Evolutionary conservation across 2,113 vertebrate genomes (phyloP).

Genomic region (Saiga tatarica): DNA sequence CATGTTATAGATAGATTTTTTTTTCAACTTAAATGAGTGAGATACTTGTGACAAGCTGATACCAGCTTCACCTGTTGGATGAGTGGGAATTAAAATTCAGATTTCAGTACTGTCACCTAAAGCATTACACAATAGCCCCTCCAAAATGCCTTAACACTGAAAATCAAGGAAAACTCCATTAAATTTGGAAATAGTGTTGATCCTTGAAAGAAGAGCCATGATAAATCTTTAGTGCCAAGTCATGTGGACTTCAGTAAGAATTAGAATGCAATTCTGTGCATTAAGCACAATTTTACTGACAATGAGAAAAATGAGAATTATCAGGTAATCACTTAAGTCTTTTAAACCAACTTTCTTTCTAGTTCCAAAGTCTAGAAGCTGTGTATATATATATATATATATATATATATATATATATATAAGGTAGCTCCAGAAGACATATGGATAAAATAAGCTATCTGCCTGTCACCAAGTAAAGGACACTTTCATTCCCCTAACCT

Average conservation of each 20-base stretch:
- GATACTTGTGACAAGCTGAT: neutral
- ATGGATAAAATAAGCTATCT: neutral
- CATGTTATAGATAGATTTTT: neutral
- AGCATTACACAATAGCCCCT: neutral
- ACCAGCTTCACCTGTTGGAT: neutral
- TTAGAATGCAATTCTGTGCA: neutral
- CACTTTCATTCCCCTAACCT: neutral
- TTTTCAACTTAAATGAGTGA: neutral
- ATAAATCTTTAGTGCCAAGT: neutral
- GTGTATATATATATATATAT: neutral
- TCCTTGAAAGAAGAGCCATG: neutral
- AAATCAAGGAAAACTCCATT: neutral
- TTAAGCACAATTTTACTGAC: neutral
- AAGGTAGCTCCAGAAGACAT: neutral
- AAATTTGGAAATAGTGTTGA: neutral
- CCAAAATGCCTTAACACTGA: neutral
- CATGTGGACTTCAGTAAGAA: neutral
- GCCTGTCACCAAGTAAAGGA: neutral
- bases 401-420: neutral
- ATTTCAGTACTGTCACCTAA: neutral
- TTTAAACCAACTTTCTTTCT: neutral
- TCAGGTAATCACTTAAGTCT: neutral
- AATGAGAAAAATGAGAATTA: neutral
- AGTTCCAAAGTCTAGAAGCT: neutral
- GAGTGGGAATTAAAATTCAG: neutral